Conservation (phyloP, 2,797 vertebrate species). For the Cryptoprocta ferox region DNA sequence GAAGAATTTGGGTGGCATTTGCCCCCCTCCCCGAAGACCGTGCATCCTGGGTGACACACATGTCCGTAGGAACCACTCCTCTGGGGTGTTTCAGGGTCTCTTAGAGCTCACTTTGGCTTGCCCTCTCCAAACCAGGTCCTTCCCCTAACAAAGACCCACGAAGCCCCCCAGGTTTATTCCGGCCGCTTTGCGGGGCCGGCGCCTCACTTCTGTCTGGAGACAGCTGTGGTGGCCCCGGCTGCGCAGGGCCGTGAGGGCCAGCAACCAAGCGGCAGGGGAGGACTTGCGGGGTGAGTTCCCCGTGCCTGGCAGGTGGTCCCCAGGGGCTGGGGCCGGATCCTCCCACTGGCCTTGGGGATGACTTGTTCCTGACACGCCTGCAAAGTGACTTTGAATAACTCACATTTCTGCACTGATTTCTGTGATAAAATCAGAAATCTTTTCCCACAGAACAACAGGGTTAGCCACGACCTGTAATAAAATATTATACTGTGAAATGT, state of each 20-base stretch:
- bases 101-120: no score
- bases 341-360: not conserved
- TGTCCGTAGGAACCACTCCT: no score
- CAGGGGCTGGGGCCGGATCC: not conserved
- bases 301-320: not conserved
- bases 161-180: no score
- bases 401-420: constrained; percentile 41
- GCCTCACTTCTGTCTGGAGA: not conserved
- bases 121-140: no score
- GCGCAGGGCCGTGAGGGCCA: fast-evolving
- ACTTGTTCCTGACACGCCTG: not conserved
- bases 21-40: not conserved
- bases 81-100: no score
- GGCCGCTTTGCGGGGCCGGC: no score
- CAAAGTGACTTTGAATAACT: not conserved
- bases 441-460: constrained; percentile 58
- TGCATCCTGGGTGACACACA: not conserved
- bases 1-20: not conserved
- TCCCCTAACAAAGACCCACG: no score
- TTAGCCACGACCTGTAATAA: constrained; percentile 9
- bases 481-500: constrained; percentile 53
- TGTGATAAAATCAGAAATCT: constrained; percentile 34
- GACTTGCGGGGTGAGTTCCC: fast-evolving
- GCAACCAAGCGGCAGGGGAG: not conserved
- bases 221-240: not conserved